phyloP scores from a whole-genome alignment of 2,888 invertebrate genomes.

The Melolontha melolontha region DNA sequence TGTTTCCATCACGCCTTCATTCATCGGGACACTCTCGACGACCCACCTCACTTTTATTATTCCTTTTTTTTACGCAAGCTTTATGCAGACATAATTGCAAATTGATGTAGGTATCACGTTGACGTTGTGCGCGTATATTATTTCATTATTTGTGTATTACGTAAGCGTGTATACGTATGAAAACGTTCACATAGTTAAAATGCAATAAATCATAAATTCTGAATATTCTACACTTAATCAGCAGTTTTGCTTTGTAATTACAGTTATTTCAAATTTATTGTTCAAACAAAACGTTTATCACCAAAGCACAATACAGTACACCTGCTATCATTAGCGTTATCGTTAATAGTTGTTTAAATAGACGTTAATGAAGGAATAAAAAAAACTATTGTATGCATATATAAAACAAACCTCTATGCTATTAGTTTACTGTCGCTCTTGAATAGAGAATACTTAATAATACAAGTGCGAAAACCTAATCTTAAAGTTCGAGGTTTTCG shows the following conservation, averaged over 20 bases:
- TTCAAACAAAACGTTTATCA: constrained; percentile 29
- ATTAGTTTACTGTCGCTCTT: no score
- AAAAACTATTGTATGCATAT: no score
- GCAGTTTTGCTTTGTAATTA: constrained; percentile 23
- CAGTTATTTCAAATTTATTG: constrained; percentile 31
- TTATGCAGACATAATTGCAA: constrained; percentile 23
- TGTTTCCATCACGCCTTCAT: constrained; percentile 28
- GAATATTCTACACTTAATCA: constrained; percentile 31
- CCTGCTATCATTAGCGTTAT: constrained; percentile 1
- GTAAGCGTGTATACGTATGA: constrained; percentile 17
- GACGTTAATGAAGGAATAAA: not conserved
- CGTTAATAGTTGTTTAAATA: constrained; percentile 9
- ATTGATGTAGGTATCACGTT: constrained; percentile 31
- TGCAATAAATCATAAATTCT: constrained; percentile 30
- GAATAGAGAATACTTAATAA: no score
- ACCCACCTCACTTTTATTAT: constrained; percentile 16
- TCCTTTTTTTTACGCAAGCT: constrained; percentile 13
- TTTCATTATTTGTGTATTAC: constrained; percentile 34
- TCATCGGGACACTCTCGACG: not conserved
- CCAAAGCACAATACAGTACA: not conserved
- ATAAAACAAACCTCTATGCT: no score
- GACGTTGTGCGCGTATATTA: constrained; percentile 19
- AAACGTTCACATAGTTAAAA: constrained; percentile 36
- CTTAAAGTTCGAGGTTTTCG: no score
- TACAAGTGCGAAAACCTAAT: no score